phyloP scores from a whole-genome alignment of 2,797 vertebrate species.

The Microctenopoma steveboyesi region DNA sequence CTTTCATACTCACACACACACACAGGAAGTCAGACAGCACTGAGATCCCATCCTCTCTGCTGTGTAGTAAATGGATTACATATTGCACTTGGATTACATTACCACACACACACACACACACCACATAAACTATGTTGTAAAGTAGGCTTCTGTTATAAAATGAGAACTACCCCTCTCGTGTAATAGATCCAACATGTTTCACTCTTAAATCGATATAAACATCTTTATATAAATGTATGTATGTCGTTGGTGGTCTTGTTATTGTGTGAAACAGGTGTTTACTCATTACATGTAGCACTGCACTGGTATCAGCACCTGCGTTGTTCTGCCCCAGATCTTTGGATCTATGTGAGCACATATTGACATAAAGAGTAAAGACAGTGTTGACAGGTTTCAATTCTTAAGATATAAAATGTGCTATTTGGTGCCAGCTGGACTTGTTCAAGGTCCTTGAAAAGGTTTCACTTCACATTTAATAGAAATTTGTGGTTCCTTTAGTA shows the following conservation, averaged over 20 bases:
- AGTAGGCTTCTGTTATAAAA: background rate
- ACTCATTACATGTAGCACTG: conserved; percentile 8
- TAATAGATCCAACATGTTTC: background rate
- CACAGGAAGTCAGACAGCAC: conserved; percentile 63
- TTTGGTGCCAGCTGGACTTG: too few species aligned
- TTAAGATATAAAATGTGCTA: background rate
- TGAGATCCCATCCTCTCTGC: conserved; percentile 49
- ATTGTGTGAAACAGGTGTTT: conserved; percentile 59
- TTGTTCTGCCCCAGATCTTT: conserved; percentile 62
- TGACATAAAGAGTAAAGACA: background rate
- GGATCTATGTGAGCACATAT: conserved; percentile 3
- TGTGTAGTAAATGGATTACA: conserved; percentile 27
- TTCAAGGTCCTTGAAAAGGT: too few species aligned
- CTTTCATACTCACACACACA: conserved; percentile 25
- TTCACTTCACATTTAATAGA: too few species aligned
- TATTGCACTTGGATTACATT: background rate
- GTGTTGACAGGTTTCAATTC: background rate
- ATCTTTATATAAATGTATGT: background rate
- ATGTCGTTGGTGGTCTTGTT: conserved; percentile 29
- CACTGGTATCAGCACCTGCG: conserved; percentile 60
- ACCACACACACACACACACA: background rate
- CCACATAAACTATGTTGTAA: background rate
- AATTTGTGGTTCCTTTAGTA: too few species aligned
- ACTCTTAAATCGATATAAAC: background rate
- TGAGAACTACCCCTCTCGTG: background rate